Percentiles rank a stretch among this genome's conserved stretches.
These are phyloP conservation scores for Notothenia rossii DNA, from an alignment of 2,113 vertebrate species.

Conservation along the genomic window DNA sequence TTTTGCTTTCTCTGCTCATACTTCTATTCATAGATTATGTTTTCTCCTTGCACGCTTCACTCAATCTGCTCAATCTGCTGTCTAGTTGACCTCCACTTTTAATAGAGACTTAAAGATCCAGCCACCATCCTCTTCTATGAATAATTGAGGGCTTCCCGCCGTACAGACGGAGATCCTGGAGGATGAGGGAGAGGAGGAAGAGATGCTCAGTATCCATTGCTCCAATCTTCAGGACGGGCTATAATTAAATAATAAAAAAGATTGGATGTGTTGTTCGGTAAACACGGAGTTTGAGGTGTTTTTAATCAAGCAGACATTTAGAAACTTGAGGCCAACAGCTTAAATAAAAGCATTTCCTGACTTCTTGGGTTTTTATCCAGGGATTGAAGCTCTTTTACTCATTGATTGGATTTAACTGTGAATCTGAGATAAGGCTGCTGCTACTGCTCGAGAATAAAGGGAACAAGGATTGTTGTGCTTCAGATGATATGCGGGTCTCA, in stretches of 20 bases:
- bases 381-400: slow-evolving; percentile 29
- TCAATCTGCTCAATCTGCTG: slow-evolving; percentile 36
- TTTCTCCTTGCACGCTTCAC: slow-evolving; percentile 35
- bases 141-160: slow-evolving; percentile 73
- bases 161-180: slow-evolving; percentile 53
- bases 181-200: slow-evolving; percentile 44
- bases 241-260: slow-evolving; percentile 45
- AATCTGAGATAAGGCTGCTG: slow-evolving; percentile 24
- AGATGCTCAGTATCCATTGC: slow-evolving; percentile 26
- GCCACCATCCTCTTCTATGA: slow-evolving; percentile 58
- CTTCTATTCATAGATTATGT: slow-evolving; percentile 14
- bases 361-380: not conserved
- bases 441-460: slow-evolving; percentile 6
- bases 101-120: slow-evolving; percentile 61
- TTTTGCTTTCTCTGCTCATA: not conserved
- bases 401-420: slow-evolving; percentile 48
- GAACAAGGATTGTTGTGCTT: slow-evolving; percentile 18
- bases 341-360: slow-evolving; percentile 4
- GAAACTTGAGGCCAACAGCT: not conserved
- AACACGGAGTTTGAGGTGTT: slow-evolving; percentile 16
- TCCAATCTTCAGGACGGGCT: slow-evolving; percentile 23
- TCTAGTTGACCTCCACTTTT: slow-evolving; percentile 65
- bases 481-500: slow-evolving; percentile 29
- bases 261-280: slow-evolving; percentile 35
- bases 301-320: slow-evolving; percentile 2